Evolutionary conservation across 2,888 invertebrate species (phyloP).

Genomic region (Galerucella pusilla): DNA sequence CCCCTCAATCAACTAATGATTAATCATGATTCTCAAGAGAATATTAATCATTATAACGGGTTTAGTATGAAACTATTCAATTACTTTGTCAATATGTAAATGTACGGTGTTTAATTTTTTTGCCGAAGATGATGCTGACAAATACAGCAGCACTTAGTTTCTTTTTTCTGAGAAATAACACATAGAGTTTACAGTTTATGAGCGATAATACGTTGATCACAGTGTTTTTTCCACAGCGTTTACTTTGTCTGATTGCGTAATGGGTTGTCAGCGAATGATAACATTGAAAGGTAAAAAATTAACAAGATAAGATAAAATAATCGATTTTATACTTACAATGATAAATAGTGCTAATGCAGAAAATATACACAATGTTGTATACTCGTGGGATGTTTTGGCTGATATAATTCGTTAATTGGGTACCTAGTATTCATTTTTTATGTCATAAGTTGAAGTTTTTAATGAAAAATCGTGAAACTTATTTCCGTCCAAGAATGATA

Average conservation of each 20-base stretch:
- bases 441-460: not conserved
- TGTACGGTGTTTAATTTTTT: too few relatives aligned
- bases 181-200: not conserved
- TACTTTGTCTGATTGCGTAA: slow-evolving; percentile 6
- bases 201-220: not conserved
- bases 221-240: not conserved
- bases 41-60: too few relatives aligned
- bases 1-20: too few relatives aligned
- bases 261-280: slow-evolving; percentile 4
- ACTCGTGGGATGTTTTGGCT: not conserved
- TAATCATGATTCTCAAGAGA: too few relatives aligned
- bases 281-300: slow-evolving; percentile 2
- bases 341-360: not conserved
- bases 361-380: not conserved
- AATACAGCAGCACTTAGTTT: not conserved
- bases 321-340: not conserved
- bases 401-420: not conserved
- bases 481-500: too few relatives aligned
- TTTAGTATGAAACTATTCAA: too few relatives aligned
- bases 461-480: too few relatives aligned
- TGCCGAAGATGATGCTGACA: too few relatives aligned
- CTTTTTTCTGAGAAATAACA: not conserved
- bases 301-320: slow-evolving; percentile 15
- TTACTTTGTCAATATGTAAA: too few relatives aligned
- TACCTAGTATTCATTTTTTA: not conserved